These are phyloP conservation scores for Ennomos fuscantarius DNA, from an alignment of 2,888 invertebrate genomes.

Conservation along the genomic window DNA sequence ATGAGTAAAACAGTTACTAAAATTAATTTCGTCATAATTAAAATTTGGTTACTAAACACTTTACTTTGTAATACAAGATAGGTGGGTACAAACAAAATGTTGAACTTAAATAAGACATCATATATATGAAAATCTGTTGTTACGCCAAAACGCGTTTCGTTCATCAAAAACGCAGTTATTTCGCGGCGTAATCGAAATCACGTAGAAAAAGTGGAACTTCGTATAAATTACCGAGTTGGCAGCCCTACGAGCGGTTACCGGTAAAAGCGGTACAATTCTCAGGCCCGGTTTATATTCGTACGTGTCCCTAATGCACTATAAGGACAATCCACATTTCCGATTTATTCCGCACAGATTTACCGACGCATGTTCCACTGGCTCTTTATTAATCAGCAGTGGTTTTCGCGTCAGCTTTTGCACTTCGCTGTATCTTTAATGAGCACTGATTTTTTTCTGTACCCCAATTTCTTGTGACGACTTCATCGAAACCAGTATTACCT, in stretches of 20 bases:
- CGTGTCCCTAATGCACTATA: conserved; percentile 66
- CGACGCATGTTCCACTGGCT: conserved; percentile 58
- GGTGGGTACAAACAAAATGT: no score
- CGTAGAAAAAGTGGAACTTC: conserved; percentile 31
- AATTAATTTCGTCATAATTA: neutral
- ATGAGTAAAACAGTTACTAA: neutral
- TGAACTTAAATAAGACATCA: conserved; percentile 3
- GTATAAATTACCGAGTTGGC: conserved; percentile 32
- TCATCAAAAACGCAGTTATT: conserved; percentile 24
- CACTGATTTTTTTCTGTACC: conserved; percentile 57
- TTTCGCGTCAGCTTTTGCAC: conserved; percentile 81
- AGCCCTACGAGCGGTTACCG: conserved; percentile 39
- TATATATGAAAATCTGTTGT: conserved; percentile 8
- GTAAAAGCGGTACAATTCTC: conserved; percentile 46
- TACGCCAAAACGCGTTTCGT: conserved; percentile 11
- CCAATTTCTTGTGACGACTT: conserved; percentile 56
- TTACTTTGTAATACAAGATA: no score
- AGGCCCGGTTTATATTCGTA: conserved; percentile 42
- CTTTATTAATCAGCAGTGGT: conserved; percentile 75
- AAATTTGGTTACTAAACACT: no score
- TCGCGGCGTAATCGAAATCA: conserved; percentile 24
- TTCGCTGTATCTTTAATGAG: conserved; percentile 74
- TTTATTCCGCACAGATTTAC: conserved; percentile 47
- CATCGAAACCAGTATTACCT: conserved; percentile 66
- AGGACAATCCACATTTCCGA: conserved; percentile 59